phyloP scores from a whole-genome alignment of 2,113 vertebrate genomes.

The Taxidea taxus region DNA sequence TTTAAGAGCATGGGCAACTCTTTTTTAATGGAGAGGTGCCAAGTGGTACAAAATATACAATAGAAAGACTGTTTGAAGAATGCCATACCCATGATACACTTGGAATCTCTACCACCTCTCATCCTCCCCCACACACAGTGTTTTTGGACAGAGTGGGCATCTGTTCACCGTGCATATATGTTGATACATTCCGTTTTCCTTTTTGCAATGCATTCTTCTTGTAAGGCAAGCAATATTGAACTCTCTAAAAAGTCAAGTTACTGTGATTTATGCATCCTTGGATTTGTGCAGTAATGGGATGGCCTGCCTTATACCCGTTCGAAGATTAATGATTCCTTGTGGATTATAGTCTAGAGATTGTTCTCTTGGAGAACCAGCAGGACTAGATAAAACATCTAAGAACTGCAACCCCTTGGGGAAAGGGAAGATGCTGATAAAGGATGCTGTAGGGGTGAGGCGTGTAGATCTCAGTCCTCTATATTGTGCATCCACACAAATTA shows the following conservation, averaged over 20 bases:
- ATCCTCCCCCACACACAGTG: too few relatives aligned
- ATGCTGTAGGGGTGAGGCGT: background rate
- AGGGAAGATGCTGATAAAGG: background rate
- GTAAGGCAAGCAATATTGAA: background rate
- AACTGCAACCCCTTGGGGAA: background rate
- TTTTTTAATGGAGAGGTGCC: background rate
- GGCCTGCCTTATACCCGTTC: background rate
- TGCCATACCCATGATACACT: background rate
- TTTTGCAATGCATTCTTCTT: background rate
- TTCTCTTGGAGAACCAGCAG: background rate
- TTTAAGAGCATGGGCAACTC: background rate
- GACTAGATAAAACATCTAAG: background rate
- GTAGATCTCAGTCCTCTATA: background rate
- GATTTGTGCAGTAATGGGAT: slow-evolving; percentile 38
- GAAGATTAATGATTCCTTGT: slow-evolving; percentile 30
- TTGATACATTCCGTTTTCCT: background rate
- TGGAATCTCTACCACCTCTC: background rate
- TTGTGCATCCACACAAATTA: background rate
- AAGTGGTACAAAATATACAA: background rate
- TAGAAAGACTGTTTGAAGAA: background rate
- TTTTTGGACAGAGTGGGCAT: background rate
- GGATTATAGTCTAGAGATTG: background rate
- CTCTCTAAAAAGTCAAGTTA: slow-evolving; percentile 35
- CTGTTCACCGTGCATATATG: background rate
- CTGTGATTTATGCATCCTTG: slow-evolving; percentile 44